Conservation (phyloP, 1,140 invertebrate genomes). For the Eubasilissa regina region DNA sequence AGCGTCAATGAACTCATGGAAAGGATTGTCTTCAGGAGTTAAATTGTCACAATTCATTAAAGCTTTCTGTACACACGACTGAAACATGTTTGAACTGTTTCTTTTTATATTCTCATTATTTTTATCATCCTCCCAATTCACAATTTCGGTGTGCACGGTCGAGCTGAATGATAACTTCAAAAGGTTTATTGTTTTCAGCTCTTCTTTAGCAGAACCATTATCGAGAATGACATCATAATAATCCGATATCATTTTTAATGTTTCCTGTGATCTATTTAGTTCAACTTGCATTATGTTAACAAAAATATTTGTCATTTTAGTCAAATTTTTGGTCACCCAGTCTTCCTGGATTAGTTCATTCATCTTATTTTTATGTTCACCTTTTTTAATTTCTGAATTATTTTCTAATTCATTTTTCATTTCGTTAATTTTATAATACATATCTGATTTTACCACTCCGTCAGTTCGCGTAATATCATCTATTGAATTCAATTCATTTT, state of each 20-base stretch:
- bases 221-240: constrained; percentile 37
- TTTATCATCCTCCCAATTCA: background rate
- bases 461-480: constrained; percentile 4
- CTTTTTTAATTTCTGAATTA: constrained; percentile 11
- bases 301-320: constrained; percentile 12
- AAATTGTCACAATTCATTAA: constrained; percentile 10
- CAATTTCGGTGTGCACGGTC: background rate
- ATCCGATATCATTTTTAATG: constrained; percentile 20
- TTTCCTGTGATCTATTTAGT: constrained; percentile 40
- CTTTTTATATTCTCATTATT: background rate
- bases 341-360: constrained; percentile 18
- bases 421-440: constrained; percentile 39
- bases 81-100: background rate
- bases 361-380: constrained; percentile 4
- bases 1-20: constrained; percentile 1
- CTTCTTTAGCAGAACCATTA: constrained; percentile 3
- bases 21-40: constrained; percentile 33
- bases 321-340: constrained; percentile 26
- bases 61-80: constrained; percentile 9
- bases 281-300: constrained; percentile 35
- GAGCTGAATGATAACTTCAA: constrained; percentile 12
- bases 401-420: constrained; percentile 30
- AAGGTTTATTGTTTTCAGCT: constrained; percentile 26
- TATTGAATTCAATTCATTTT: constrained; percentile 35
- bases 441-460: constrained; percentile 14